phyloP scores from a whole-genome alignment of 2,797 vertebrate species.

The Tangara arthus region DNA sequence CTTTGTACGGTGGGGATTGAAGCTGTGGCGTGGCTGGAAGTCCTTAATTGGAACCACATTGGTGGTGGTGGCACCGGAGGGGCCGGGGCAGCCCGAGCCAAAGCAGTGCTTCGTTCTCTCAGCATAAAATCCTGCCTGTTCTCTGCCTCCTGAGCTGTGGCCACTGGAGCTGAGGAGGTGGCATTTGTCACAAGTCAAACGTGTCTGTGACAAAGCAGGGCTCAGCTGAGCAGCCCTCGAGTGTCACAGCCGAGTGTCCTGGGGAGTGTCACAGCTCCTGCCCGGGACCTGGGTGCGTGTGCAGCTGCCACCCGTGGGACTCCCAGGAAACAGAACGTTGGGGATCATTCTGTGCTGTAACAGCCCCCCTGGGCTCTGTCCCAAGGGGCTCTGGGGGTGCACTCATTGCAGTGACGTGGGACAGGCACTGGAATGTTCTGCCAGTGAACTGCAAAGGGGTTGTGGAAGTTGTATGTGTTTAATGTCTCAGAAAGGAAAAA shows the following conservation, averaged over 20 bases:
- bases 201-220: background rate
- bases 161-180: background rate
- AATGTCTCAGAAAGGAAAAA: background rate
- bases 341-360: background rate
- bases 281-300: background rate
- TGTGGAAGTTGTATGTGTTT: background rate
- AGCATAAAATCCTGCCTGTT: background rate
- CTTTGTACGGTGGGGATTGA: conserved; percentile 69
- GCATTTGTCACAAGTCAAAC: background rate
- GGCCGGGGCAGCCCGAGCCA: conserved; percentile 59
- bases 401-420: background rate
- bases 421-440: rapidly evolving
- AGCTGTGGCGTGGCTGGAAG: conserved; percentile 64
- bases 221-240: background rate
- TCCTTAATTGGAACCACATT: conserved; percentile 80
- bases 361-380: background rate
- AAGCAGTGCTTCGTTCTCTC: conserved; percentile 47
- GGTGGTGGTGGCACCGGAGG: conserved; percentile 39
- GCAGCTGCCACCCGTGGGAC: background rate
- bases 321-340: background rate
- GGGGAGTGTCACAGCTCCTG: background rate
- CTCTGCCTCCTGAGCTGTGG: conserved; percentile 12
- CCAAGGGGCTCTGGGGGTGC: background rate
- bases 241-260: background rate
- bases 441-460: background rate